A percentile compares a stretch with the other conserved stretches of the same genome.
Conservation (phyloP, 2,888 invertebrate genomes). For the Sycophila texana region DNA sequence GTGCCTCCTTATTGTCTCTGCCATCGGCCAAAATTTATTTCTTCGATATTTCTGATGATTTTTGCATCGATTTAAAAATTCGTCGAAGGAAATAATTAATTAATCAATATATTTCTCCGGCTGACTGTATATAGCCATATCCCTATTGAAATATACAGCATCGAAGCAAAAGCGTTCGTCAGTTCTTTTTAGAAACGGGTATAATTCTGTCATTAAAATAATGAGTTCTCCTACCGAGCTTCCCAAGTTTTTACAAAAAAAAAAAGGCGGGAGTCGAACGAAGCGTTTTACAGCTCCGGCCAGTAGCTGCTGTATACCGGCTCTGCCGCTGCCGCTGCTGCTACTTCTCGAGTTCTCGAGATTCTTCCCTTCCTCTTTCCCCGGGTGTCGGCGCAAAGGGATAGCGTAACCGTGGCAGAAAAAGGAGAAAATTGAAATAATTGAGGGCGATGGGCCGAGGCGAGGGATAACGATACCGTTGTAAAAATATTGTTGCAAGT, state of each 20-base stretch:
- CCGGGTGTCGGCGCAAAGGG: neutral
- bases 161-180: conserved; percentile 6
- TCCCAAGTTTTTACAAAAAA: conserved; percentile 19
- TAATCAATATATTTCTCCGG: no score
- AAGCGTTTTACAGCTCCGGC: conserved; percentile 20
- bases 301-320: conserved; percentile 53
- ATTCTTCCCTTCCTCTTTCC: conserved; percentile 10
- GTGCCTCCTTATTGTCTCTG: no score
- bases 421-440: conserved; percentile 39
- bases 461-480: conserved; percentile 20
- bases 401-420: conserved; percentile 1
- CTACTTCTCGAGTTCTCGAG: conserved; percentile 17
- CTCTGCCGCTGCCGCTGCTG: conserved; percentile 27
- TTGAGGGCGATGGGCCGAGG: conserved; percentile 26
- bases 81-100: no score
- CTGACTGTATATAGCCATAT: no score
- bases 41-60: no score
- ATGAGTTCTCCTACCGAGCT: conserved; percentile 34
- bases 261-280: conserved; percentile 20
- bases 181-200: neutral
- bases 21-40: no score
- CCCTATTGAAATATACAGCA: neutral
- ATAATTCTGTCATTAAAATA: conserved; percentile 49
- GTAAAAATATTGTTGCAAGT: conserved; percentile 7
- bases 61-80: no score